Conservation (phyloP, 2,113 vertebrate genomes). For the Mungos mungo region DNA sequence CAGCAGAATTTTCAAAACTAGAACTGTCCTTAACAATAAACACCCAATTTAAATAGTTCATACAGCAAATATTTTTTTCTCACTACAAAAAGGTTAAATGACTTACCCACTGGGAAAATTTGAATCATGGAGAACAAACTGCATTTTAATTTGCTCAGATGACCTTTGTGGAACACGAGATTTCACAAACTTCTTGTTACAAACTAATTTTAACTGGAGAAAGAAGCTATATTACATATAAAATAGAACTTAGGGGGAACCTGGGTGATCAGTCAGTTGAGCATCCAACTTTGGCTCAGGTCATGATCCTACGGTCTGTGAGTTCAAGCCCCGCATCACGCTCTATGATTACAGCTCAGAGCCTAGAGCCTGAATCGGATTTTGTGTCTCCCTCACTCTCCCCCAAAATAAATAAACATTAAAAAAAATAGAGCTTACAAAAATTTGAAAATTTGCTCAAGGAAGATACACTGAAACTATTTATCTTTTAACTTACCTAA, state of each 20-base stretch:
- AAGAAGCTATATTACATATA: background rate
- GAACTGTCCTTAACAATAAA: background rate
- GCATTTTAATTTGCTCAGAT: background rate
- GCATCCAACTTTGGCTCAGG: no score
- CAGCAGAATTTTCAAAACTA: background rate
- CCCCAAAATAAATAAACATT: no score
- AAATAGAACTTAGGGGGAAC: background rate
- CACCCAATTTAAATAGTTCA: background rate
- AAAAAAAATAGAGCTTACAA: background rate
- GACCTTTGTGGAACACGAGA: background rate
- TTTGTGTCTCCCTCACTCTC: no score
- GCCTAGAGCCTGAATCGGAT: no score
- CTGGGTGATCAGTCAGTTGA: no score
- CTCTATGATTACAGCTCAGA: no score
- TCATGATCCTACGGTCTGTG: no score
- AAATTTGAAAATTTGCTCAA: background rate
- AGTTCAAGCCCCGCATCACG: no score
- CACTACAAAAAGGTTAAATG: background rate
- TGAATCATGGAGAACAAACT: background rate
- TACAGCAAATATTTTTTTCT: background rate
- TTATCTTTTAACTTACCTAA: conserved; percentile 20
- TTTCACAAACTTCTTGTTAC: background rate
- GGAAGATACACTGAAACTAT: conserved; percentile 3
- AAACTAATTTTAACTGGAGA: background rate
- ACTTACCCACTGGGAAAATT: background rate